Evolutionary conservation across 2,888 invertebrate species (phyloP).

Genomic region (Itoplectis maculator): DNA sequence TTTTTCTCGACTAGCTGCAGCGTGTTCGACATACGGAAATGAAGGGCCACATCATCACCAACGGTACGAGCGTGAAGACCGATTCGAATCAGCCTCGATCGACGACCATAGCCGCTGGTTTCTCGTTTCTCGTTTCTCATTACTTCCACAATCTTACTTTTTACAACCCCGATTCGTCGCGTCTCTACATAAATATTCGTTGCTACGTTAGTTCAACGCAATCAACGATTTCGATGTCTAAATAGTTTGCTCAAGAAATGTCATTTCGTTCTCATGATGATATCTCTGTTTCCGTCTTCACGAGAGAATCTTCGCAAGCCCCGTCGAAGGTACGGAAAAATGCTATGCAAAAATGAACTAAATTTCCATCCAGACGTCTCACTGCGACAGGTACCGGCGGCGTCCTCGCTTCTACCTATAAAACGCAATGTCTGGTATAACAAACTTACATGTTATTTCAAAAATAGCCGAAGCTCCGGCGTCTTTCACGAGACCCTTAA

Average conservation of each 20-base stretch:
- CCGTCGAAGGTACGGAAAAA: background rate
- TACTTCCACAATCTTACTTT: background rate
- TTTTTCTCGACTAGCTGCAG: background rate
- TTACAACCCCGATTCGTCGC: background rate
- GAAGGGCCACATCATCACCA: conserved; percentile 4
- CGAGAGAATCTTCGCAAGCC: background rate
- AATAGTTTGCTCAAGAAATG: background rate
- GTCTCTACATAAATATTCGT: background rate
- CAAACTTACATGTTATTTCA: background rate
- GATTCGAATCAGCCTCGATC: conserved; percentile 12
- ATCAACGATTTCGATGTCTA: conserved; percentile 1
- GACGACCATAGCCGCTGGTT: conserved; percentile 4
- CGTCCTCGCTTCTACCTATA: background rate
- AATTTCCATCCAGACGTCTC: background rate
- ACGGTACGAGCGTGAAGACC: background rate
- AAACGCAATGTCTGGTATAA: background rate
- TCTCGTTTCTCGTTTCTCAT: conserved; percentile 14
- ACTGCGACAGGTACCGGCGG: background rate
- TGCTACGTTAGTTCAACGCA: background rate
- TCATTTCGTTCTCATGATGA: background rate
- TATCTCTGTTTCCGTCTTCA: background rate
- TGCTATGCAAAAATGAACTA: background rate
- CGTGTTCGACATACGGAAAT: background rate
- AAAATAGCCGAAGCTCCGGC: background rate
- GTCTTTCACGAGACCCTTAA: conserved; percentile 2